Evolutionary conservation across 2,113 vertebrate genomes (phyloP), one percentile per base, ranked within the genome.

Genomic region (Ptilorrhoa leucosticta): DNA sequence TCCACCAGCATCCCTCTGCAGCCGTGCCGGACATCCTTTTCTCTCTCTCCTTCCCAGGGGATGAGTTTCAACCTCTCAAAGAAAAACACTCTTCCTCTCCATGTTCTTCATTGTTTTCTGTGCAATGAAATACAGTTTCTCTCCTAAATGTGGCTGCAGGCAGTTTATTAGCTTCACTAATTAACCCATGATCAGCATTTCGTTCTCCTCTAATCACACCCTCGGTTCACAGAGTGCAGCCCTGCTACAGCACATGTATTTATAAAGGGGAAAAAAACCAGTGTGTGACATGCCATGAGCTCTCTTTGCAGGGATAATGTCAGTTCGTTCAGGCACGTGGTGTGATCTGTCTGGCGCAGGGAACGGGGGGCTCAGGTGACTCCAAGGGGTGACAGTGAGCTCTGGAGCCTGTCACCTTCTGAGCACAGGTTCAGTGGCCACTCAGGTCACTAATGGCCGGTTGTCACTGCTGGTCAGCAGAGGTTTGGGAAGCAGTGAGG

Each of bases 131-230:
- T 95, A 93, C 47, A 92, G 80, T 95, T 96, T 95, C 92, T 96
- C 91, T 97, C 91, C 94, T 95, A 96, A 96, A 94, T 2, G 19
- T 95, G 95, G 90, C 95, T 90, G 83, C 90, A 97, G 90, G 92
- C 96, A 96, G 97, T 97, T 98, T 98, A 98, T 98, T 98, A 98
- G 96, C 95, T 91, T 91, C 92, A 89, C 97, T 97, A 97, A 98
- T 98, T 98, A 97, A 98, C 95, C 95, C 89, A 95, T 97, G 97
- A 96, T 97, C 97, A 97, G 94, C 23, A 0, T 82, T 94, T 72
- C 61, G 31, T 90, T 98, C 96, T 96, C 92, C 89, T 96, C 94
- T 97, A 94, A 97, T 98, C 96, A 95, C 97, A 63, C 90, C 83
- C 95, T 97, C 0, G 0, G 82, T 66, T 97, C 95, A 66, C 22